Base-by-base conservation (phyloP, 1,140 invertebrate species). In the Drosophila bocqueti region DNA sequence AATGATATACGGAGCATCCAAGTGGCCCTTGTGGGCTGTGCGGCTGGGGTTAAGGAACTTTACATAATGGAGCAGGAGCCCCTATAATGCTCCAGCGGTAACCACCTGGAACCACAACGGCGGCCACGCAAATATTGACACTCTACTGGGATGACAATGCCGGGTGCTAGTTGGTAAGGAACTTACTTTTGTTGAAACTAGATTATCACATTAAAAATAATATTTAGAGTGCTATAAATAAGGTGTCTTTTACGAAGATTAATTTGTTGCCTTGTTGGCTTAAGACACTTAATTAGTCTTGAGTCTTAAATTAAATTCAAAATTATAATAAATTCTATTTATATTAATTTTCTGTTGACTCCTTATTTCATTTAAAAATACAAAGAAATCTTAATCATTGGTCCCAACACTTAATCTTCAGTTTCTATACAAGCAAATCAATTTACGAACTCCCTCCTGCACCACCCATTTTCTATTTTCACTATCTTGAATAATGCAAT, bases 51-150 rank as follows among this genome's bases (percentile, higher is more conserved):
- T 49, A 74, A 74, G 71, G 71, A 74, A 74, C 71, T 74, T 72
- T 50, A 73, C 55, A 74, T 74, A 73, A 73, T 74, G 68, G 68
- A 57, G 31, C 55, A 49, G 24, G 47, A 49, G 47, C 43, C 18
- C 36, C 15, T 67, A 34, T 36, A 50, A 42, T 47, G 24, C 49
- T 26, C 49, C 16, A 43, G n/a, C 42, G 16, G 36, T 73, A 73
- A 52, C 55, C 57, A 74, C 46, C 68, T 74, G 71, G 54, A 73
- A 74, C 71, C 55, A 61, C 69, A 73, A 13, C 59, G 54, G 26
- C 15, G 68, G 67, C 45, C 67, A 72, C n/a, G 50, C 54, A 73
- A 73, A 72, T 73, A 73, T 73, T 73, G 69, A 73, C 69, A 73
- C 36, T 43, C n/a, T 6, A 29, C 16, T 36, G 38, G 8, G 29